Evolutionary conservation across 2,113 vertebrate species (phyloP).

Genomic region (Rhombomys opimus): DNA sequence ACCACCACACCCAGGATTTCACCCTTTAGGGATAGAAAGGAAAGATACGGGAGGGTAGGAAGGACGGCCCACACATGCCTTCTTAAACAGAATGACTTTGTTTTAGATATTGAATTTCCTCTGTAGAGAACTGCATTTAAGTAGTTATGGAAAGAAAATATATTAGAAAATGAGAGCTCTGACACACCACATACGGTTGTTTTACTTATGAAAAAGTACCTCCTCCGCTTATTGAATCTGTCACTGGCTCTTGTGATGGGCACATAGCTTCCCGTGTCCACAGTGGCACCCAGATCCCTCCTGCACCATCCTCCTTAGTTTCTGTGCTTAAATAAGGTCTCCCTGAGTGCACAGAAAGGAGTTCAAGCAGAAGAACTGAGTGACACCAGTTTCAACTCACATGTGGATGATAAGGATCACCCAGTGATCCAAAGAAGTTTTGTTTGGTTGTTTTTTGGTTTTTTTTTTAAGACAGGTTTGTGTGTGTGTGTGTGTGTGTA

Average conservation of each 20-base stretch:
- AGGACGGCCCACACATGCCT: background rate
- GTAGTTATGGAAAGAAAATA: slow-evolving; percentile 18
- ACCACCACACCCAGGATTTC: background rate
- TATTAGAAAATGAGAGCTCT: background rate
- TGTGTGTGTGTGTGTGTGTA: too few relatives aligned
- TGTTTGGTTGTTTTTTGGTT: too few relatives aligned
- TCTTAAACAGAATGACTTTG: background rate
- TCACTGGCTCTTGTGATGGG: background rate
- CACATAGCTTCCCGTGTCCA: background rate
- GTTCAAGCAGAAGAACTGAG: background rate
- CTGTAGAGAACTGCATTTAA: background rate
- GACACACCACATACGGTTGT: background rate
- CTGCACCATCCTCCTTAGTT: background rate
- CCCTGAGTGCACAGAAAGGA: background rate
- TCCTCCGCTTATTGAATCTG: background rate
- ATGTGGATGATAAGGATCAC: slow-evolving; percentile 12
- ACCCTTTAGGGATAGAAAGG: background rate
- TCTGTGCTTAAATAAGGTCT: background rate
- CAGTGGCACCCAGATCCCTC: background rate
- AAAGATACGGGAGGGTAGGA: background rate
- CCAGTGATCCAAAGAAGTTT: background rate
- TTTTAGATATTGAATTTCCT: slow-evolving; percentile 15
- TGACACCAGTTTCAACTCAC: background rate
- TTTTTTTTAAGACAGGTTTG: too few relatives aligned
- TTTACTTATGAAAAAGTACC: background rate